Conservation (phyloP, 2,113 vertebrate genomes). For the Diadophis punctatus region DNA sequence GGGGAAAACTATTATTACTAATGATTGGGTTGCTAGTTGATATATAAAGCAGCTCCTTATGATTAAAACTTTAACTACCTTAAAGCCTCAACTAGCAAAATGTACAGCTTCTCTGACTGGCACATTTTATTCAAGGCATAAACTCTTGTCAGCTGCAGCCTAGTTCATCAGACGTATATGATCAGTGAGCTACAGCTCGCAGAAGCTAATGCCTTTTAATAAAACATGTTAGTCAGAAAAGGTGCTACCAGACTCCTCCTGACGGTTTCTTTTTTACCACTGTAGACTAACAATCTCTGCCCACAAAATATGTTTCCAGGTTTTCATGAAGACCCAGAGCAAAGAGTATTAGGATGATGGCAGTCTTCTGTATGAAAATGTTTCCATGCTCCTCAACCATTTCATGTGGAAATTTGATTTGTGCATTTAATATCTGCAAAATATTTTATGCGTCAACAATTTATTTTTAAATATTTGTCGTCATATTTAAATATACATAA, state of each 20-base stretch:
- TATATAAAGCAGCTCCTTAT: not conserved
- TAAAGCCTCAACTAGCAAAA: not conserved
- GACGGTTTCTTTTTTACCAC: not conserved
- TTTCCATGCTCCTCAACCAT: not conserved
- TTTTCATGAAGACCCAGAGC: not conserved
- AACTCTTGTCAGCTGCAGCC: not conserved
- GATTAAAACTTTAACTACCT: not conserved
- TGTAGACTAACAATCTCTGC: not conserved
- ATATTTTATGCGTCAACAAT: not conserved
- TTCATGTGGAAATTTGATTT: not conserved
- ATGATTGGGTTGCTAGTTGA: not conserved
- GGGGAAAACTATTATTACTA: not conserved
- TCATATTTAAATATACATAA: not conserved
- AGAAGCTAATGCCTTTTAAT: not conserved
- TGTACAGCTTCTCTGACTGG: not conserved
- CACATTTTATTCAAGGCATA: not conserved
- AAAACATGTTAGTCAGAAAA: not conserved
- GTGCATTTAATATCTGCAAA: not conserved
- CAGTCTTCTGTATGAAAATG: not conserved
- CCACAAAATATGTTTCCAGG: not conserved
- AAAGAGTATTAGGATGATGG: not conserved
- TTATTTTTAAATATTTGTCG: not conserved
- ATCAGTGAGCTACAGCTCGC: not conserved
- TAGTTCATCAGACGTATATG: not conserved
- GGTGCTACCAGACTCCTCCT: not conserved